phyloP scores from a whole-genome alignment of 1,140 invertebrate genomes.

The Drosophila lowei region DNA sequence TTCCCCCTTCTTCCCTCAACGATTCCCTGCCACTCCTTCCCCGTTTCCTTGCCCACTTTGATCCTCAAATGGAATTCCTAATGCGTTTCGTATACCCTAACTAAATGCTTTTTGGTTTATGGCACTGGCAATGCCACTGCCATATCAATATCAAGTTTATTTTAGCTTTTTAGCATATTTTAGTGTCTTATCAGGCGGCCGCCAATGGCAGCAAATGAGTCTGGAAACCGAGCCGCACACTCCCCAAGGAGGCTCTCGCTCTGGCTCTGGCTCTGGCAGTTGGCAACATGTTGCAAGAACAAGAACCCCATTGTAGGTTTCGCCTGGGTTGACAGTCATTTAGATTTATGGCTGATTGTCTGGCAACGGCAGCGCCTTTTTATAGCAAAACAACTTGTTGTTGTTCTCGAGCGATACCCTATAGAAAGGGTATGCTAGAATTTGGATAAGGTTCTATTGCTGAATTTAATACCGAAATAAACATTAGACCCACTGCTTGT shows the following conservation, averaged over 20 bases:
- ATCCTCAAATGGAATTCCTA: constrained; percentile 28
- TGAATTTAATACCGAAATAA: no score
- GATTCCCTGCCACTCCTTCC: no score
- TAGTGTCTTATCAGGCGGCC: constrained; percentile 68
- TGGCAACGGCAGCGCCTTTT: constrained; percentile 67
- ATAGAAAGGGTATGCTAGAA: no score
- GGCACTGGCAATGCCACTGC: constrained; percentile 60
- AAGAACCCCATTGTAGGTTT: constrained; percentile 68
- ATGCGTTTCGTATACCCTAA: constrained; percentile 39
- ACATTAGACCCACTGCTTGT: no score
- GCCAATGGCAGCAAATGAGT: constrained; percentile 71
- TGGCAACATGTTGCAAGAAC: constrained; percentile 74
- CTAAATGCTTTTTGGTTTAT: constrained; percentile 70
- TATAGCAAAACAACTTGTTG: constrained; percentile 51
- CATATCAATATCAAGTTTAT: constrained; percentile 75
- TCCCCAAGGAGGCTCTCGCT: not conserved
- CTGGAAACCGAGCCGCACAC: constrained; percentile 2
- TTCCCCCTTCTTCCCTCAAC: no score
- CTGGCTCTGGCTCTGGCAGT: constrained; percentile 4
- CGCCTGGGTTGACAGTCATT: constrained; percentile 79
- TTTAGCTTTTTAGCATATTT: constrained; percentile 78
- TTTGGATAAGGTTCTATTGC: no score
- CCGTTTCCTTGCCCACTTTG: not conserved
- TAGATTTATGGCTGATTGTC: constrained; percentile 82
- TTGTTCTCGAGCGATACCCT: not conserved